Percentiles rank a stretch among this genome's conserved stretches.
phyloP scores from a whole-genome alignment of 2,113 vertebrate species.

The Spheniscus mendiculus region DNA sequence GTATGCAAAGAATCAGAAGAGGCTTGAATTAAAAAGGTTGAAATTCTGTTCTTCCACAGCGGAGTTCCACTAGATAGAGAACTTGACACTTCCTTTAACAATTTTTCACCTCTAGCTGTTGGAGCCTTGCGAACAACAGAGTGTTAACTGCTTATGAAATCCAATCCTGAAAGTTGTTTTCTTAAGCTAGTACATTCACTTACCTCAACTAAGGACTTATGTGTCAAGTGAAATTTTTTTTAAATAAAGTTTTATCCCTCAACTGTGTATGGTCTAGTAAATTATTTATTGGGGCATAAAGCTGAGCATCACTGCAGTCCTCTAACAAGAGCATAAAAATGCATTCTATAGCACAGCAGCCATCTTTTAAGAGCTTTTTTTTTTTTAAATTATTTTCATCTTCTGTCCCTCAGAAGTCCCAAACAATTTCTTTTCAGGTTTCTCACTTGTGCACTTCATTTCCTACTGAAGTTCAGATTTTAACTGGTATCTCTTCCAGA shows the following conservation, averaged over 20 bases:
- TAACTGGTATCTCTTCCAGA: neutral
- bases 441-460: neutral
- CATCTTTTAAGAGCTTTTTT: neutral
- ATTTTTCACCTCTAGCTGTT: neutral
- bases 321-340: neutral
- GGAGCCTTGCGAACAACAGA: neutral
- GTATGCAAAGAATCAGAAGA: neutral
- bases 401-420: neutral
- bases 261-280: neutral
- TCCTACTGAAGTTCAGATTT: neutral
- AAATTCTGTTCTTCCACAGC: neutral
- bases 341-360: neutral
- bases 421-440: neutral
- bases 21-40: neutral
- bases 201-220: conserved; percentile 40
- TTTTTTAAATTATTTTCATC: neutral
- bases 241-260: conserved; percentile 49
- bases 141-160: neutral
- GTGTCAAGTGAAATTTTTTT: conserved; percentile 45
- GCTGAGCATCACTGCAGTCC: neutral
- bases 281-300: neutral
- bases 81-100: neutral
- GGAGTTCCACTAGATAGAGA: neutral
- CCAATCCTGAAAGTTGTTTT: neutral
- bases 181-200: conserved; percentile 41